Conservation (phyloP, 2,113 vertebrate species). For the Anoura caudifer region DNA sequence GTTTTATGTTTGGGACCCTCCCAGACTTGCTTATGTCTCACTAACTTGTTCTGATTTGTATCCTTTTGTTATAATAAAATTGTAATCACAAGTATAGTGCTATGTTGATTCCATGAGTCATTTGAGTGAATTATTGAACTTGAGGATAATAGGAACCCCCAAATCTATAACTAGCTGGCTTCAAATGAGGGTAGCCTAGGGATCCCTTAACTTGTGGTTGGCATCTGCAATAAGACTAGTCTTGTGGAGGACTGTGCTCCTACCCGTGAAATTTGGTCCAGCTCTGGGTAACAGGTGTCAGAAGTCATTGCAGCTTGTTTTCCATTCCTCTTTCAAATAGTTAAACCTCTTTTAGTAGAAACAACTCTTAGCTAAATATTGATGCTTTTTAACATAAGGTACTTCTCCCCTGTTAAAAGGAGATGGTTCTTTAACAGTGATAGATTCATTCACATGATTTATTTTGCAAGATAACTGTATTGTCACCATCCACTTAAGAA, state of each 20-base stretch:
- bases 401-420: not conserved
- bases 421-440: slow-evolving; percentile 4
- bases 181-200: not conserved
- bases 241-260: not conserved
- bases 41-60: not conserved
- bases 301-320: not conserved
- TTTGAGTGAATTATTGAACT: not conserved
- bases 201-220: not conserved
- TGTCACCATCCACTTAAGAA: not conserved
- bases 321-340: not conserved
- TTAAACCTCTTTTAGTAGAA: not conserved
- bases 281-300: not conserved
- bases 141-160: not conserved
- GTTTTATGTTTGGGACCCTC: not conserved
- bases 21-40: not conserved
- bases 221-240: not conserved
- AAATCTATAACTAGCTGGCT: not conserved
- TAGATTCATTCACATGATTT: not conserved
- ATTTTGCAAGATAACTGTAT: slow-evolving; percentile 30
- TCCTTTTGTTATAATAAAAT: not conserved
- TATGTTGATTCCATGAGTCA: not conserved
- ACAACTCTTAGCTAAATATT: not conserved
- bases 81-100: not conserved
- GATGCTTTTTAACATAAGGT: not conserved
- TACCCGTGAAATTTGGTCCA: not conserved